Conservation (phyloP, 2,113 vertebrate genomes). For the Actenoides hombroni region DNA sequence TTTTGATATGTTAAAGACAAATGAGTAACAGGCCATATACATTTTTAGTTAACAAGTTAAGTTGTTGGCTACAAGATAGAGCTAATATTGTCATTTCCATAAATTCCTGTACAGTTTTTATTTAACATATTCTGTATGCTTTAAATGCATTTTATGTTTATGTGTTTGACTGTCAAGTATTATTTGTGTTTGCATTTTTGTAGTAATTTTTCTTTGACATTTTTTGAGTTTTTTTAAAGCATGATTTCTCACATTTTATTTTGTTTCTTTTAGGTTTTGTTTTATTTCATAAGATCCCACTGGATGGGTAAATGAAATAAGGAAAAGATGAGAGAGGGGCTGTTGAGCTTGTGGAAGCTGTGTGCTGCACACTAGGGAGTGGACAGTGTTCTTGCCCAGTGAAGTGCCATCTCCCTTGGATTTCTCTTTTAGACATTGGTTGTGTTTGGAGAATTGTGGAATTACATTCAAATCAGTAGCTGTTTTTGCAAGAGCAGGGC, state of each 20-base stretch:
- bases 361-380: conserved; percentile 72
- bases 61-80: not conserved
- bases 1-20: not conserved
- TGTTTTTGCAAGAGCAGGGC: conserved; percentile 58
- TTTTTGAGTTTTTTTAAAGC: conserved; percentile 50
- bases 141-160: conserved; percentile 55
- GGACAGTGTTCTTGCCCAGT: conserved; percentile 66
- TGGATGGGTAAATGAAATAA: conserved; percentile 88
- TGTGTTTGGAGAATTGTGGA: conserved; percentile 55
- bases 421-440: conserved; percentile 63
- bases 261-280: conserved; percentile 97
- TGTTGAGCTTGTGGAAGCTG: conserved; percentile 76
- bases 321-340: conserved; percentile 76
- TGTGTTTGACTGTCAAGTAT: conserved; percentile 51
- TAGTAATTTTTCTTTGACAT: conserved; percentile 67
- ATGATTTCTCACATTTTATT: conserved; percentile 83
- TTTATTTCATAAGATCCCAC: conserved; percentile 95
- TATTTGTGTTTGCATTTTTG: conserved; percentile 61
- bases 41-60: not conserved
- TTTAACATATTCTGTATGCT: conserved; percentile 30
- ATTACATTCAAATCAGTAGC: conserved; percentile 55
- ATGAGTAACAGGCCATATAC: not conserved
- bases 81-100: not conserved
- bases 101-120: conserved; percentile 6
- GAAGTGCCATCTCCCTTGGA: conserved; percentile 63